A percentile compares a stretch with the other conserved stretches of the same genome.
Conservation (phyloP, 2,113 vertebrate genomes). For the Cinclus mexicanus region DNA sequence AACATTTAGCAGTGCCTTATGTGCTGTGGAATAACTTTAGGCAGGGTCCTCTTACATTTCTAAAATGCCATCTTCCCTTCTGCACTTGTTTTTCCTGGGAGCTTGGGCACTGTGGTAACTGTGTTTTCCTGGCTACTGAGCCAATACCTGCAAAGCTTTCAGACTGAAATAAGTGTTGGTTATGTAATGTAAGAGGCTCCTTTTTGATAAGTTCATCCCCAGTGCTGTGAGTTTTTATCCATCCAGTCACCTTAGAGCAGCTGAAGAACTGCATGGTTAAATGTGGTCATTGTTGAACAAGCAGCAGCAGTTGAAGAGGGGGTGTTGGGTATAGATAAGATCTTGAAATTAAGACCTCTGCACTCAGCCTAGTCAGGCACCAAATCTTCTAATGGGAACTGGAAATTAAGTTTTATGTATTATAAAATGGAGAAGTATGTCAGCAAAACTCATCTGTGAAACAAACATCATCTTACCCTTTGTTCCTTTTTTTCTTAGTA, state of each 20-base stretch:
- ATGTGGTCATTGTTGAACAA: background rate
- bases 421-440: background rate
- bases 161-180: background rate
- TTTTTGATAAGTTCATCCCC: background rate
- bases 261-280: background rate
- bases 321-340: background rate
- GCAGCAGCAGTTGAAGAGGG: background rate
- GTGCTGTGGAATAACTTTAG: background rate
- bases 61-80: background rate
- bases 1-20: background rate
- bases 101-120: background rate
- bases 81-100: background rate
- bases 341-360: background rate
- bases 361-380: background rate
- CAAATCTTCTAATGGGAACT: background rate
- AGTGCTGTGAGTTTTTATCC: background rate
- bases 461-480: background rate
- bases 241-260: background rate
- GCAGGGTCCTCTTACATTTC: background rate
- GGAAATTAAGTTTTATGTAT: background rate
- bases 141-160: background rate
- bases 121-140: background rate
- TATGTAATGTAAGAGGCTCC: fast-evolving
- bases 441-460: background rate
- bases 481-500: background rate